Evolutionary conservation across 2,888 invertebrate species (phyloP).

Genomic region (Cheilosia variabilis): DNA sequence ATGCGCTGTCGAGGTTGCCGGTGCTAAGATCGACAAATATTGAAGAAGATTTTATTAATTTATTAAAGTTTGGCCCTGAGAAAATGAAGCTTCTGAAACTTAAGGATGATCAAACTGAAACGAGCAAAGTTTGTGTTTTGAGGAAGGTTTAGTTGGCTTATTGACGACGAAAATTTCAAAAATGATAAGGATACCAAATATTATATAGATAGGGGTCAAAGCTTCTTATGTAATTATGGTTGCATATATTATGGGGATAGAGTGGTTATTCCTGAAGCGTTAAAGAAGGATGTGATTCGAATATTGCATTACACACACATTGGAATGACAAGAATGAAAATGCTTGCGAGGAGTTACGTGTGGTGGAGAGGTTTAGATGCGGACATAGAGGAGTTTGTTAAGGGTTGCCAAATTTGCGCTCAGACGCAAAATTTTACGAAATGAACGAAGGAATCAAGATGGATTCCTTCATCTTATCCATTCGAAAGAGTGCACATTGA

Average conservation of each 20-base stretch:
- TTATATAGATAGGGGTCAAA: no score
- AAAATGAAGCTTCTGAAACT: no score
- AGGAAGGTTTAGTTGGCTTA: not conserved
- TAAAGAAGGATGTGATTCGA: conserved; percentile 50
- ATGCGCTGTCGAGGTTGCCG: conserved; percentile 36
- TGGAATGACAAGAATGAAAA: conserved; percentile 79
- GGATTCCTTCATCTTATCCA: conserved; percentile 12
- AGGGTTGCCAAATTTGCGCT: conserved; percentile 55
- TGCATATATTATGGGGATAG: conserved; percentile 48
- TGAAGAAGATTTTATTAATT: conserved; percentile 15
- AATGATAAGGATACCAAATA: no score
- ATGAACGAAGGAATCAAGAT: not conserved
- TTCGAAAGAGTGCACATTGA: conserved; percentile 15
- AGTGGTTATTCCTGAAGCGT: conserved; percentile 61
- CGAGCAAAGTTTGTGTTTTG: no score
- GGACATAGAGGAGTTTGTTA: conserved; percentile 76
- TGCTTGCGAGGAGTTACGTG: conserved; percentile 77
- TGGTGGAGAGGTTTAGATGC: conserved; percentile 78
- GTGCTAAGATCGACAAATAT: conserved; percentile 26
- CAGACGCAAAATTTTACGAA: conserved; percentile 30
- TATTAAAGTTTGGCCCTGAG: not conserved
- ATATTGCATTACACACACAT: conserved; percentile 75
- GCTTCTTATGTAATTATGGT: conserved; percentile 22
- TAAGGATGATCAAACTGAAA: no score
- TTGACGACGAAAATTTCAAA: not conserved